Base-by-base conservation (phyloP, 2,113 vertebrate species). In the Colossoma macropomum region DNA sequence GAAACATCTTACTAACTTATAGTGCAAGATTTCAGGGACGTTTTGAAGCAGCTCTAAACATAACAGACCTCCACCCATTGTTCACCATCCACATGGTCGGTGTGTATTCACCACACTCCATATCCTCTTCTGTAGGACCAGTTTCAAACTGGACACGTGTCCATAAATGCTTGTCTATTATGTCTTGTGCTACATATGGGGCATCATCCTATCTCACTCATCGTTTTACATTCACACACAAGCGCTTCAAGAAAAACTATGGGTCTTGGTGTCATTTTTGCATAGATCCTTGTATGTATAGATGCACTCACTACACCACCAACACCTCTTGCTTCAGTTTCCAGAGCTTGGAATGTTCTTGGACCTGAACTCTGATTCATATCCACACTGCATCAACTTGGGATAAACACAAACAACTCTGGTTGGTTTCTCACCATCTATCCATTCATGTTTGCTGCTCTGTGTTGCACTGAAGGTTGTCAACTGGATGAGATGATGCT, bases 371-470 rank as follows among this genome's bases (percentile, higher is more conserved):
- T 45, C 41, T 45, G 41, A 45, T 52, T 52, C 50, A 52, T 52
- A 19, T 52, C 50, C 50, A 17, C 15, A 52, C 13, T 1, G 50
- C 50, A 45, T 45, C 41, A 45, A 45, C 34, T 38, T 7, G 3
- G 34, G 34, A 3, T 38, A 1, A 52, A 19, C 17, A 17, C 50
- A 52, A 52, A 52, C 50, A 17, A 52, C 50, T 17, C 50, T 5
- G 3, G 50, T 3, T 45, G 41, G 17, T 19, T 17, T 52, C 50
- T 52, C 1, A 17, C 13, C 13, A 52, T 52, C 3, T 19, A 1
- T 52, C 50, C 17, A 19, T 52, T 52, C 3, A 2, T 84, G 80
- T 85, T 85, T 89, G 74, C 86, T 83, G 17, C 50, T 52, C 87
- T 66, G 28, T 89, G 74, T 85, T 84, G 17, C 50, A 1, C 87